A percentile compares a stretch with the other conserved stretches of the same genome.
These are phyloP conservation scores for Echinops telfairi DNA, from an alignment of 2,113 vertebrate genomes.

Conservation along the genomic window DNA sequence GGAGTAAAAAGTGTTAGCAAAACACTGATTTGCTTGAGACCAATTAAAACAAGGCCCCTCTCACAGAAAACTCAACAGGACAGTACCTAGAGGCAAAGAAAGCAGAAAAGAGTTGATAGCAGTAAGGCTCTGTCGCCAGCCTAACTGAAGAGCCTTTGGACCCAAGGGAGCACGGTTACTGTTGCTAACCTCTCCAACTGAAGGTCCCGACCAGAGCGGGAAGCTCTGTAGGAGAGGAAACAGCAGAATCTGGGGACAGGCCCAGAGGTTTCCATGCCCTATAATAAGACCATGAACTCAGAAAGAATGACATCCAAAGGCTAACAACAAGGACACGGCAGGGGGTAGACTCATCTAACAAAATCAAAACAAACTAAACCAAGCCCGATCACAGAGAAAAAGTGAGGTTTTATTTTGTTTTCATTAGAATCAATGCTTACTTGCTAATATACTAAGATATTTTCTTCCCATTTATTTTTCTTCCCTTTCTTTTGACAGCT, in stretches of 20 bases:
- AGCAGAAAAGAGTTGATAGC: not conserved
- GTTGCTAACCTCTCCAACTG: not conserved
- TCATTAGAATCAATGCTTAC: not conserved
- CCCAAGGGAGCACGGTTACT: not conserved
- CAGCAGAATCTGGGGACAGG: not conserved
- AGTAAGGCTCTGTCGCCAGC: too few species aligned
- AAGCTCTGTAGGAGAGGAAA: not conserved
- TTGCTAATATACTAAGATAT: not conserved
- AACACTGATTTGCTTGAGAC: not conserved
- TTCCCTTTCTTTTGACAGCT: not conserved
- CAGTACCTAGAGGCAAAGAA: not conserved
- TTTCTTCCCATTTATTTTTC: not conserved
- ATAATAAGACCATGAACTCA: constrained; percentile 23
- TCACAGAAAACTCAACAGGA: not conserved
- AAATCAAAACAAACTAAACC: not conserved
- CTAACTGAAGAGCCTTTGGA: not conserved
- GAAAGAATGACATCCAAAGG: constrained; percentile 12
- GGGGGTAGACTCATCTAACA: not conserved
- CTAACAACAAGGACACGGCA: not conserved
- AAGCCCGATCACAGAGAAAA: constrained; percentile 21
- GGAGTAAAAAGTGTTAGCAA: not conserved
- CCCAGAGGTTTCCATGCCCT: not conserved
- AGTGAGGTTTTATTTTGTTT: not conserved
- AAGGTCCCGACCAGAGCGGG: not conserved
- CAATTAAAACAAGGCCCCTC: not conserved